phyloP scores from a whole-genome alignment of 2,113 vertebrate genomes.

The Malurus elegans region DNA sequence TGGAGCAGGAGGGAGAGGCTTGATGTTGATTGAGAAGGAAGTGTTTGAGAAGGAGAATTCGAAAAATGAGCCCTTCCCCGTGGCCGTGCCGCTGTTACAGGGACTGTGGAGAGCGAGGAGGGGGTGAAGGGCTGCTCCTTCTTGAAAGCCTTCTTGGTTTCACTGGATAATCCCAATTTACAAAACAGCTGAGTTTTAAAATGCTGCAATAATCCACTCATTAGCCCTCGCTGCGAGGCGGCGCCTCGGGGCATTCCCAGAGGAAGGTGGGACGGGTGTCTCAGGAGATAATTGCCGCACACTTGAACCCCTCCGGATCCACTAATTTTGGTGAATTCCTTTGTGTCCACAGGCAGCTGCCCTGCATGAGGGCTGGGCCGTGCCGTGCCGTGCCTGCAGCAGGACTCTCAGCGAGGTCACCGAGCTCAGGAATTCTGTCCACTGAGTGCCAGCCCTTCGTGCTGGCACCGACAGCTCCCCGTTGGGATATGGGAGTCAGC shows the following conservation, averaged over 20 bases:
- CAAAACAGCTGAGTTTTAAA: constrained; percentile 33
- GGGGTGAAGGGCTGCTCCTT: not conserved
- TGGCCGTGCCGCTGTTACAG: not conserved
- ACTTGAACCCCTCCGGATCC: not conserved
- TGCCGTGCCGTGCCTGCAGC: not conserved
- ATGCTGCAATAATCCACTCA: constrained; percentile 23
- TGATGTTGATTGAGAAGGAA: constrained; percentile 29
- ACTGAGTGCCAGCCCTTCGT: not conserved
- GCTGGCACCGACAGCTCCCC: accelerated
- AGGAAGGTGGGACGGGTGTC: not conserved
- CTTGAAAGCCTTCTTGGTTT: not conserved
- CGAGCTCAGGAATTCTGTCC: not conserved
- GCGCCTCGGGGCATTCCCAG: not conserved
- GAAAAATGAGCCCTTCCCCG: not conserved
- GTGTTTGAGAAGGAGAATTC: not conserved
- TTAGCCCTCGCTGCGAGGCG: not conserved
- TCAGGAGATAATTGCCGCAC: constrained; percentile 28
- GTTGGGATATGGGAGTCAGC: accelerated
- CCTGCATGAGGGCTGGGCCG: accelerated
- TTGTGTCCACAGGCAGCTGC: not conserved
- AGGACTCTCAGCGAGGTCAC: accelerated
- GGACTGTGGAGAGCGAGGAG: not conserved
- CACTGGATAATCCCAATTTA: constrained; percentile 23
- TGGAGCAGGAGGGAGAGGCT: not conserved
- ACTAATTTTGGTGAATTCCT: not conserved